Conservation (phyloP, 2,113 vertebrate species). For the Monopterus albus region DNA sequence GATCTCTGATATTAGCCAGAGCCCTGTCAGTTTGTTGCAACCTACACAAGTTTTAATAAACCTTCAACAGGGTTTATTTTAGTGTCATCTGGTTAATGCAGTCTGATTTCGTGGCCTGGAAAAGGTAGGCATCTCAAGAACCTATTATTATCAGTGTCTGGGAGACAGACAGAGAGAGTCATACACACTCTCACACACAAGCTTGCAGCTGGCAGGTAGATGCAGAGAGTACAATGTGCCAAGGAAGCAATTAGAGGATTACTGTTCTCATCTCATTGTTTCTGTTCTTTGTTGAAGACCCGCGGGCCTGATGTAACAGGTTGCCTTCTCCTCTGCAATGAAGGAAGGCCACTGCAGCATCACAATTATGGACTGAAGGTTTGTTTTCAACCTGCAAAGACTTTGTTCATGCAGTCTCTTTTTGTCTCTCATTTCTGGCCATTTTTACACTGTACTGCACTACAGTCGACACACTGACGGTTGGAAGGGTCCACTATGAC, state of each 20-base stretch:
- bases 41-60: slow-evolving; percentile 20
- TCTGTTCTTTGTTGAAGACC: slow-evolving; percentile 37
- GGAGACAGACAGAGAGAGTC: slow-evolving; percentile 30
- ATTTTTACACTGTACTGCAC: neutral
- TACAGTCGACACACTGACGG: neutral
- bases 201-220: neutral
- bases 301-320: slow-evolving; percentile 37
- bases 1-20: neutral
- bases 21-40: slow-evolving; percentile 10
- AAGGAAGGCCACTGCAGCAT: slow-evolving; percentile 11
- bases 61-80: slow-evolving; percentile 15
- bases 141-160: slow-evolving; percentile 44
- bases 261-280: slow-evolving; percentile 52
- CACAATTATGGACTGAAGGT: slow-evolving; percentile 56
- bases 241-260: slow-evolving; percentile 60
- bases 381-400: slow-evolving; percentile 28
- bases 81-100: slow-evolving; percentile 21
- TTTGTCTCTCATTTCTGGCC: slow-evolving; percentile 17
- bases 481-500: slow-evolving; percentile 23
- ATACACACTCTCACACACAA: slow-evolving; percentile 18
- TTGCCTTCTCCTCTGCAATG: slow-evolving; percentile 37
- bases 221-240: slow-evolving; percentile 16
- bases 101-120: slow-evolving; percentile 20
- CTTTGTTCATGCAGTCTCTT: slow-evolving; percentile 23
- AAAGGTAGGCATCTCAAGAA: slow-evolving; percentile 22